These are phyloP conservation scores for Craterocephalus amniculus DNA, from an alignment of 2,797 vertebrate genomes.

Conservation along the genomic window DNA sequence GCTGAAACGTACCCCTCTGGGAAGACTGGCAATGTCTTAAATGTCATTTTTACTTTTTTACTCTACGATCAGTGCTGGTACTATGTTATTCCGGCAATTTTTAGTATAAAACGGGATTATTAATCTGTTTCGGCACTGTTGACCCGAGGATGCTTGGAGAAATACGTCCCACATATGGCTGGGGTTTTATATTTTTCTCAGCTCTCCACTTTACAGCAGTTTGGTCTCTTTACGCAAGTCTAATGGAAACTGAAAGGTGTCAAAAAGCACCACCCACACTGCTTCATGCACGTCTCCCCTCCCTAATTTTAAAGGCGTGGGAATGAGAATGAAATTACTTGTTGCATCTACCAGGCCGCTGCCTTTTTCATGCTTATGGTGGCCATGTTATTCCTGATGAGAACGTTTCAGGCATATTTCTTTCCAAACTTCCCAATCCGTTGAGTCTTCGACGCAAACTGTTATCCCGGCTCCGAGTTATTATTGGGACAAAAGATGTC, in stretches of 20 bases:
- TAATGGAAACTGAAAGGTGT: conserved; percentile 49
- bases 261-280: conserved; percentile 44
- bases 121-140: conserved; percentile 52
- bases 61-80: neutral
- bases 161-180: conserved; percentile 49
- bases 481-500: conserved; percentile 80
- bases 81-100: conserved; percentile 13
- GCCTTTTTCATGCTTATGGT: conserved; percentile 18
- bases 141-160: conserved; percentile 58
- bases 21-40: neutral
- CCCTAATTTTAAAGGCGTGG: conserved; percentile 18
- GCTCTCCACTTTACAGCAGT: conserved; percentile 1
- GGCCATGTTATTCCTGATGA: conserved; percentile 33
- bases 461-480: conserved; percentile 66
- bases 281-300: conserved; percentile 18
- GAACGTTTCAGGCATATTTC: conserved; percentile 40
- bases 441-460: conserved; percentile 56
- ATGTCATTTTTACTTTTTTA: neutral
- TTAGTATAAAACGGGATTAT: conserved; percentile 48
- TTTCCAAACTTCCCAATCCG: conserved; percentile 48
- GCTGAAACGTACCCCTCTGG: neutral
- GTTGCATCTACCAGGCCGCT: conserved; percentile 28
- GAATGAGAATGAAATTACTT: conserved; percentile 33
- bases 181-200: conserved; percentile 16
- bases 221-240: conserved; percentile 27